Evolutionary conservation across 2,888 invertebrate species (phyloP).

Genomic region (Hypena proboscidalis): DNA sequence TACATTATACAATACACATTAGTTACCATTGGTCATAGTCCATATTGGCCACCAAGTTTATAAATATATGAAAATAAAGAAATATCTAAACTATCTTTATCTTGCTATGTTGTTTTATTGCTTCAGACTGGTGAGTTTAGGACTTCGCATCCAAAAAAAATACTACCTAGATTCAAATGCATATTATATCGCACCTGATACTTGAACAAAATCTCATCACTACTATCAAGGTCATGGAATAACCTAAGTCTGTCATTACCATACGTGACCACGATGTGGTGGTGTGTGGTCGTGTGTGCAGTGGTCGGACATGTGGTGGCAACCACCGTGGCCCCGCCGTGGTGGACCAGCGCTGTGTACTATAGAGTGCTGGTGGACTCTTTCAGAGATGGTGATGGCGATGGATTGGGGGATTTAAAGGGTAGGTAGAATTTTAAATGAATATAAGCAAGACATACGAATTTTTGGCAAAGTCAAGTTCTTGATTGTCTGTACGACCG

Average conservation of each 20-base stretch:
- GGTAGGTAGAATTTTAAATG: constrained; percentile 71
- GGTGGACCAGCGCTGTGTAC: constrained; percentile 93
- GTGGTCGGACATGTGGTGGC: constrained; percentile 29
- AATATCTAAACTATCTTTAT: no score
- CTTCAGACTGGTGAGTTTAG: no score
- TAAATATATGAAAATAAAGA: no score
- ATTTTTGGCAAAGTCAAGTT: no score
- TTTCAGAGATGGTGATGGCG: constrained; percentile 92
- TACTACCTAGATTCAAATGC: neutral
- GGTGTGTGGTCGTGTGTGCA: constrained; percentile 48
- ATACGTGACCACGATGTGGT: constrained; percentile 54
- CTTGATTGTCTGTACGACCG: no score
- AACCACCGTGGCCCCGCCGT: constrained; percentile 58
- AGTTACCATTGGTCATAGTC: no score
- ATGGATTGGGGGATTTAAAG: constrained; percentile 94
- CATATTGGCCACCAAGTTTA: no score
- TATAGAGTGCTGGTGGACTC: constrained; percentile 94
- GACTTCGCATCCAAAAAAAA: no score
- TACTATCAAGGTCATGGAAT: constrained; percentile 22
- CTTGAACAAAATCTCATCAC: constrained; percentile 36
- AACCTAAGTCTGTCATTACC: constrained; percentile 1
- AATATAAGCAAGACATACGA: neutral
- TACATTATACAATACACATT: no score
- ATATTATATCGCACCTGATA: no score
- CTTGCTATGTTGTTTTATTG: no score